These are phyloP conservation scores for Tyria jacobaeae DNA, from an alignment of 2,888 invertebrate species.

Conservation along the genomic window DNA sequence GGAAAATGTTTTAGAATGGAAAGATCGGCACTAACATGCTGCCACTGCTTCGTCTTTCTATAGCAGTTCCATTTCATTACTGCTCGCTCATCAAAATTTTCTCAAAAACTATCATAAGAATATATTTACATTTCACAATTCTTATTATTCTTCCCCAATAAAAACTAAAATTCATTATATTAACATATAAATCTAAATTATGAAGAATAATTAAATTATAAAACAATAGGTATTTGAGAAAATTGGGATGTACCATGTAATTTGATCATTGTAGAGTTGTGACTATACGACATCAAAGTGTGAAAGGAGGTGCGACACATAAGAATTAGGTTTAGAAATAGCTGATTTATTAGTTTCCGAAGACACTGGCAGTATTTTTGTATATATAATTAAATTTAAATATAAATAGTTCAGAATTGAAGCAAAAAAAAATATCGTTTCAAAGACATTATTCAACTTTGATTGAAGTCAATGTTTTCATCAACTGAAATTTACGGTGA, in stretches of 20 bases:
- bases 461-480: not conserved
- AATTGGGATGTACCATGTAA: slow-evolving; percentile 30
- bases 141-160: not conserved
- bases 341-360: slow-evolving; percentile 53
- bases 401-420: not conserved
- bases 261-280: slow-evolving; percentile 20
- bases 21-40: slow-evolving; percentile 54
- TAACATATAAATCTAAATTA: not conserved
- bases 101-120: slow-evolving; percentile 19
- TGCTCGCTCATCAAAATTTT: slow-evolving; percentile 36
- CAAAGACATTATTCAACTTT: not conserved
- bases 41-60: slow-evolving; percentile 58
- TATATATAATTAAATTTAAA: not conserved
- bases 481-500: not conserved
- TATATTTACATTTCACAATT: not conserved
- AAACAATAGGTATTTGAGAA: slow-evolving; percentile 25
- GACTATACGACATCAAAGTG: slow-evolving; percentile 65
- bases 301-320: slow-evolving; percentile 64
- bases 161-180: not conserved
- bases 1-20: slow-evolving; percentile 30
- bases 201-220: not conserved
- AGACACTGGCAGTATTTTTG: slow-evolving; percentile 42
- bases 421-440: too few relatives aligned
- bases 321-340: slow-evolving; percentile 56
- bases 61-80: slow-evolving; percentile 53